These are phyloP conservation scores for Rhineura floridana DNA, from an alignment of 2,113 vertebrate species.

Conservation along the genomic window DNA sequence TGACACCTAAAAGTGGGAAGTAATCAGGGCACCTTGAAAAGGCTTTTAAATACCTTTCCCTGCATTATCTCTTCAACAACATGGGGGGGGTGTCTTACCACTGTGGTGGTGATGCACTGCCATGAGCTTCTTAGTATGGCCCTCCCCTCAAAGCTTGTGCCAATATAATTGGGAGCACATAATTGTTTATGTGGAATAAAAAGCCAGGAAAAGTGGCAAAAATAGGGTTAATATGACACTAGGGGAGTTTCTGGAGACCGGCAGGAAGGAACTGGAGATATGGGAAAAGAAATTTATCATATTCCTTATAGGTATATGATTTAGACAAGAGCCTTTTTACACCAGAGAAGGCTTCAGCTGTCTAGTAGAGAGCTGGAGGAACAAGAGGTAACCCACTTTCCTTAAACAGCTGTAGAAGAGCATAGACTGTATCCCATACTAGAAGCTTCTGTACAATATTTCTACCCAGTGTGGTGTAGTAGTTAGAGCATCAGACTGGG, in stretches of 20 bases:
- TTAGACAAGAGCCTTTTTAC: background rate
- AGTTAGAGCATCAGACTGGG: no score
- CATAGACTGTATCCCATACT: background rate
- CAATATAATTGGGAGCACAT: background rate
- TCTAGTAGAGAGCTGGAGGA: no score
- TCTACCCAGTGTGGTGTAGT: no score
- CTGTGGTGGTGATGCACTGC: background rate
- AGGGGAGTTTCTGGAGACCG: background rate
- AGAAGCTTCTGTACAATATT: background rate
- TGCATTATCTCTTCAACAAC: background rate
- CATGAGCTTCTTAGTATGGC: background rate
- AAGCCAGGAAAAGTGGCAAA: background rate
- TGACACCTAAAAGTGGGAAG: slow-evolving; percentile 68
- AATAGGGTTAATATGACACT: background rate
- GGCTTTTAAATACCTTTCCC: background rate
- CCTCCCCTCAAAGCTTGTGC: background rate
- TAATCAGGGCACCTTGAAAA: background rate
- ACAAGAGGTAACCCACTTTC: background rate
- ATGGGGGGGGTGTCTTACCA: background rate
- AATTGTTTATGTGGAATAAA: background rate
- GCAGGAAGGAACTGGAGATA: background rate
- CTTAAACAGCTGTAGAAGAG: background rate
- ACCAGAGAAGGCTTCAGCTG: background rate
- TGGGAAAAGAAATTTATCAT: background rate
- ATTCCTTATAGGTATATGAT: background rate